Percentiles rank a stretch among this genome's conserved stretches.
Evolutionary conservation across 2,113 vertebrate species (phyloP).

Genomic region (Camelus bactrianus): DNA sequence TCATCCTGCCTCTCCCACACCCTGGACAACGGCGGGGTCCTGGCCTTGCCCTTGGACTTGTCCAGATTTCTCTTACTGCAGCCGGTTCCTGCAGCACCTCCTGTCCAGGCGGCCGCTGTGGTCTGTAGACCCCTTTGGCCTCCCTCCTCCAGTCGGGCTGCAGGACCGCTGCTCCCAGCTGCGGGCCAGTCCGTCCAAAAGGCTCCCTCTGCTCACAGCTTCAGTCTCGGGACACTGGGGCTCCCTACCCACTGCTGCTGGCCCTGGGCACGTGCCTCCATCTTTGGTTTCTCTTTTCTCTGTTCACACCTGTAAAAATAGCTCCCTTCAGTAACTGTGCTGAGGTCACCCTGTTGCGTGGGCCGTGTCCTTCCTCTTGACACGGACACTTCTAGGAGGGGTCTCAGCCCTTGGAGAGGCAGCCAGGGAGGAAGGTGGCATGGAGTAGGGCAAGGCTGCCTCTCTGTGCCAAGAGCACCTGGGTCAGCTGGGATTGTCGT

Average conservation of each 20-base stretch:
- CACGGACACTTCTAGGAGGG: no score
- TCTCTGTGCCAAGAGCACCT: not conserved
- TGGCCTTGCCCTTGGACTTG: not conserved
- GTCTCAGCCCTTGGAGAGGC: not conserved
- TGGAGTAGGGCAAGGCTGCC: fast-evolving
- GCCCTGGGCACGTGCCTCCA: fast-evolving
- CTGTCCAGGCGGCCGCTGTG: fast-evolving
- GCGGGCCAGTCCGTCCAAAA: not conserved
- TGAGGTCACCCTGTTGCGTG: fast-evolving
- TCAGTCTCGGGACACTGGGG: fast-evolving
- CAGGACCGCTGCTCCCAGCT: not conserved
- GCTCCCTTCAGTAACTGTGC: not conserved
- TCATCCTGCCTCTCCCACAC: no score
- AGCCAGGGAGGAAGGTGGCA: not conserved
- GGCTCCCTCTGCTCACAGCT: not conserved
- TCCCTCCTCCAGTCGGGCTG: not conserved
- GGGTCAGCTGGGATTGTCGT: not conserved
- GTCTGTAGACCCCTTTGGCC: fast-evolving
- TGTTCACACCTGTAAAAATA: not conserved
- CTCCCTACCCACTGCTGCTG: not conserved
- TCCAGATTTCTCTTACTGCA: no score
- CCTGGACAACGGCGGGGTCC: fast-evolving
- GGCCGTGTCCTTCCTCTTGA: not conserved
- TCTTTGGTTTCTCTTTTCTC: not conserved
- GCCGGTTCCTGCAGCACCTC: fast-evolving